These are phyloP conservation scores for Cettia cetti DNA, from an alignment of 2,113 vertebrate species.

Conservation along the genomic window DNA sequence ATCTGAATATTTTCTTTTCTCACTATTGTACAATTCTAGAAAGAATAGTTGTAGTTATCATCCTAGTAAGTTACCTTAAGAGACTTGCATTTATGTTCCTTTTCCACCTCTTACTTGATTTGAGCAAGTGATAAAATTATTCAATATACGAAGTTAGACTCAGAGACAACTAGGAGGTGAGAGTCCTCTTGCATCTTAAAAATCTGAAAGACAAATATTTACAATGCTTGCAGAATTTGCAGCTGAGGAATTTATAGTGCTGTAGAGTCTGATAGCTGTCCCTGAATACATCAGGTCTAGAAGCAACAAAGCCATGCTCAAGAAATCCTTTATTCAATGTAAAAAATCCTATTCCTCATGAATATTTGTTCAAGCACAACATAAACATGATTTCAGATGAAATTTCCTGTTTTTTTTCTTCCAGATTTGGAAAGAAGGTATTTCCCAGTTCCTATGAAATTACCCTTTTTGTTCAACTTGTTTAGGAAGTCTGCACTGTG, in stretches of 20 bases:
- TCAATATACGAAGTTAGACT: neutral
- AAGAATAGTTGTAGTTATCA: neutral
- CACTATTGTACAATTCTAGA: neutral
- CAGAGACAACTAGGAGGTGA: neutral
- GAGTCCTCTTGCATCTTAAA: neutral
- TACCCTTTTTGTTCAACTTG: neutral
- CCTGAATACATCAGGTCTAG: neutral
- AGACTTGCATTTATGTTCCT: neutral
- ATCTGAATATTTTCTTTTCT: neutral
- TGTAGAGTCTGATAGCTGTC: neutral
- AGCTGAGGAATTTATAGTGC: neutral
- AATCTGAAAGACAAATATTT: neutral
- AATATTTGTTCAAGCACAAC: neutral
- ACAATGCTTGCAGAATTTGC: neutral
- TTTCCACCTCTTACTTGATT: neutral
- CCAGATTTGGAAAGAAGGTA: neutral
- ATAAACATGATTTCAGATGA: neutral
- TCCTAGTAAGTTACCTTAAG: neutral
- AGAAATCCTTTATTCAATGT: neutral
- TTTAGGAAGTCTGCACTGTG: neutral
- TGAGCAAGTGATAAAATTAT: neutral
- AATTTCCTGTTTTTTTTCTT: neutral
- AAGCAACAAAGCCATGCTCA: neutral
- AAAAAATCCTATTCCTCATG: neutral
- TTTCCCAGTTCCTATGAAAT: neutral